Evolutionary conservation across 2,797 vertebrate genomes (phyloP).

Genomic region (Notoglanidium macrostoma): DNA sequence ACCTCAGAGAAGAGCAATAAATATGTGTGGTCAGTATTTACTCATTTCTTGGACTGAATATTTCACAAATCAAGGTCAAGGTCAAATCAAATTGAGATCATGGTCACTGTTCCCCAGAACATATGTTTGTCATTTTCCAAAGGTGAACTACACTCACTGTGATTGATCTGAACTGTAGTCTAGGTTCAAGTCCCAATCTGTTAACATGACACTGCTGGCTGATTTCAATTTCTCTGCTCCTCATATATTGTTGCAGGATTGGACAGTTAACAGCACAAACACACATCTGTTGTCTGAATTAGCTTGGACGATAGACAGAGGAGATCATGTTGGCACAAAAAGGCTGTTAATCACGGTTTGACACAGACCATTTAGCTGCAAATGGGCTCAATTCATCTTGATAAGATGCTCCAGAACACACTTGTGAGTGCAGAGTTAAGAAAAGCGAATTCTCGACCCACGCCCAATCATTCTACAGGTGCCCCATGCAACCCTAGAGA

Average conservation of each 20-base stretch:
- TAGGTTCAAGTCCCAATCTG: slow-evolving; percentile 9
- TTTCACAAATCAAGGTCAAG: slow-evolving; percentile 16
- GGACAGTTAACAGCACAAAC: slow-evolving; percentile 43
- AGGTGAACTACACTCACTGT: slow-evolving; percentile 1
- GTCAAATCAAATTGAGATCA: slow-evolving; percentile 27
- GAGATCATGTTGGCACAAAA: slow-evolving; percentile 47
- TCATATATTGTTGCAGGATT: slow-evolving; percentile 29
- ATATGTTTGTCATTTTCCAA: slow-evolving; percentile 15
- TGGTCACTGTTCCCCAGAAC: slow-evolving; percentile 6
- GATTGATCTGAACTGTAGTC: slow-evolving; percentile 15
- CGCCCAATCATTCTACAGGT: slow-evolving; percentile 55
- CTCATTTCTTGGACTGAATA: not conserved
- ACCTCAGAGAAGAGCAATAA: not conserved
- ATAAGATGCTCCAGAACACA: slow-evolving; percentile 53
- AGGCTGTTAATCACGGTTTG: slow-evolving; percentile 54
- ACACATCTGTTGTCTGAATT: slow-evolving; percentile 46
- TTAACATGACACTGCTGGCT: slow-evolving; percentile 32
- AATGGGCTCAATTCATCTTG: slow-evolving; percentile 55
- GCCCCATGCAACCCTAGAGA: slow-evolving; percentile 48
- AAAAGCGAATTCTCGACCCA: slow-evolving; percentile 24
- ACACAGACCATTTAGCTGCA: slow-evolving; percentile 56
- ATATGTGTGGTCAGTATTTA: not conserved
- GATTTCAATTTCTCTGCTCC: slow-evolving; percentile 25
- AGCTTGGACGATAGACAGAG: slow-evolving; percentile 53
- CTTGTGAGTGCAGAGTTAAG: slow-evolving; percentile 27